These are phyloP conservation scores for Tanypteryx hageni DNA, from an alignment of 2,888 invertebrate genomes.

Conservation along the genomic window DNA sequence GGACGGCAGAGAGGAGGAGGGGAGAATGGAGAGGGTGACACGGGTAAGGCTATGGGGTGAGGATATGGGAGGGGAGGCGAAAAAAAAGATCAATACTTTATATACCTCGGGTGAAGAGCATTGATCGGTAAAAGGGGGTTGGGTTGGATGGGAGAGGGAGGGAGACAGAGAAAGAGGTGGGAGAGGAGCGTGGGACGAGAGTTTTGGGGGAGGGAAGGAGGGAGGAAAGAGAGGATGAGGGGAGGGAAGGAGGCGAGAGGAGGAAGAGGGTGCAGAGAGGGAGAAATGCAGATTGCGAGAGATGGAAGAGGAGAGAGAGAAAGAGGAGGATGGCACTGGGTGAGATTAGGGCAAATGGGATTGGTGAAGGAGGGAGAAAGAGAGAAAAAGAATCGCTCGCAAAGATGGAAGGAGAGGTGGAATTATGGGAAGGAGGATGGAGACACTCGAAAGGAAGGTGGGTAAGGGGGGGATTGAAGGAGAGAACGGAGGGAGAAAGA, in stretches of 20 bases:
- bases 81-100: slow-evolving; percentile 64
- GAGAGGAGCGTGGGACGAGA: slow-evolving; percentile 29
- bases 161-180: not conserved
- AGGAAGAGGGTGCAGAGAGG: slow-evolving; percentile 69
- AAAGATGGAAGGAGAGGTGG: slow-evolving; percentile 49
- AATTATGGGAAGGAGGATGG: not conserved
- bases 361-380: slow-evolving; percentile 70
- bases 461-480: not conserved
- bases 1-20: not conserved
- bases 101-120: slow-evolving; percentile 59
- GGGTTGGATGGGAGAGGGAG: not conserved
- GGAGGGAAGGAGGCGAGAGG: slow-evolving; percentile 70
- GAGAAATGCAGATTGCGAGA: slow-evolving; percentile 69
- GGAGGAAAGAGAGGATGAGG: slow-evolving; percentile 66
- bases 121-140: slow-evolving; percentile 44
- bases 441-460: not conserved
- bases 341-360: slow-evolving; percentile 74
- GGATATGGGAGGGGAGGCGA: not conserved
- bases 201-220: slow-evolving; percentile 65
- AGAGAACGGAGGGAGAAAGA: slow-evolving; percentile 45
- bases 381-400: slow-evolving; percentile 65
- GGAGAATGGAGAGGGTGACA: not conserved
- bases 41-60: not conserved
- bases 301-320: slow-evolving; percentile 70
- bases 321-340: slow-evolving; percentile 71